Percentiles rank a stretch among this genome's conserved stretches.
These are phyloP conservation scores for Zaprionus nigranus DNA, from an alignment of 1,140 invertebrate species.

Conservation along the genomic window DNA sequence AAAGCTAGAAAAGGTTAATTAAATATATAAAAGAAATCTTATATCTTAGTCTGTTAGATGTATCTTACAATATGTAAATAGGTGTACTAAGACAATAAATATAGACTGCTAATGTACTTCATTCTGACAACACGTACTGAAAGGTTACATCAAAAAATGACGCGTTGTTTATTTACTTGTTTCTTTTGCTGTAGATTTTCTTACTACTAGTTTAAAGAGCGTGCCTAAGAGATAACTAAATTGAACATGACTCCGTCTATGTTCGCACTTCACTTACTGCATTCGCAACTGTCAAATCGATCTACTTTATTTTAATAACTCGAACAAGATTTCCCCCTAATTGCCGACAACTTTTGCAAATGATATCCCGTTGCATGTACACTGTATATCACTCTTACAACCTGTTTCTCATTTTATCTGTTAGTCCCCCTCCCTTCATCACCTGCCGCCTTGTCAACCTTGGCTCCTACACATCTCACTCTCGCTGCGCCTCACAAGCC, in stretches of 20 bases:
- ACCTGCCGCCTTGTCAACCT: slow-evolving; percentile 9
- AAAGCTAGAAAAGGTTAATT: neutral
- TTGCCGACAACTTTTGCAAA: slow-evolving; percentile 12
- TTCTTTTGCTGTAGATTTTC: no score
- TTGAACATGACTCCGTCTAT: neutral
- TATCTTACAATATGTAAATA: no score
- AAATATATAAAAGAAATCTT: neutral
- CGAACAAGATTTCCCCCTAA: slow-evolving; percentile 11
- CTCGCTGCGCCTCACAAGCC: slow-evolving; percentile 25
- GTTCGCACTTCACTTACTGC: neutral
- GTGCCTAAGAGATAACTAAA: neutral
- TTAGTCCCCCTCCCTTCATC: slow-evolving; percentile 13
- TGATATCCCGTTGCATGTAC: slow-evolving; percentile 12
- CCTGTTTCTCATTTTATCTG: slow-evolving; percentile 38
- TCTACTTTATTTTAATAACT: slow-evolving; percentile 9
- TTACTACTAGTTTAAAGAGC: no score
- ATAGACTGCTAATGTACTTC: no score
- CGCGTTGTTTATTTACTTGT: no score
- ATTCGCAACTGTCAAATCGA: neutral
- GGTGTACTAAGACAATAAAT: no score
- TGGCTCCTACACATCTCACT: slow-evolving; percentile 29
- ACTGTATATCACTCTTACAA: slow-evolving; percentile 16
- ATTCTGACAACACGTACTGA: no score
- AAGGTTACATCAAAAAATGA: no score
- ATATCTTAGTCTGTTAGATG: neutral